phyloP scores from a whole-genome alignment of 2,797 vertebrate species.

The Micromesistius poutassou region DNA sequence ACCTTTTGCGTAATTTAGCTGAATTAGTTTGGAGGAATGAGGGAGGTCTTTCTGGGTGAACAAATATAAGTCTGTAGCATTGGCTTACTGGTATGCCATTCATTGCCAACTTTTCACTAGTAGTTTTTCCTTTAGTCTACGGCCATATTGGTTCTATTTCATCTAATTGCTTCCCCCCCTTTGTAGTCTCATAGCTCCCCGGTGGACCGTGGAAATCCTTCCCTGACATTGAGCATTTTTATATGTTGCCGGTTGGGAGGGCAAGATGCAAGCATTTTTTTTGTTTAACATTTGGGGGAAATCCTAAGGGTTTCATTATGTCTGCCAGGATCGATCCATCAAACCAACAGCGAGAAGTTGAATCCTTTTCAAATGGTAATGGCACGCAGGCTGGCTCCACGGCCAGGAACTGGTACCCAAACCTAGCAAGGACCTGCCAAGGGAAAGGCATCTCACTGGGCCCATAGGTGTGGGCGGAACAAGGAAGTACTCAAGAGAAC shows the following conservation, averaged over 20 bases:
- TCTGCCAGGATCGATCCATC: constrained; percentile 35
- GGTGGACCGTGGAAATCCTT: constrained; percentile 12
- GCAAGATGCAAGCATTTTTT: constrained; percentile 12
- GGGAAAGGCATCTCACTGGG: constrained; percentile 17
- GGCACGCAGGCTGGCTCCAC: constrained; percentile 28
- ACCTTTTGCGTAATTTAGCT: neutral
- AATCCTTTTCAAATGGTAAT: constrained; percentile 40
- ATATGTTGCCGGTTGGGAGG: constrained; percentile 9
- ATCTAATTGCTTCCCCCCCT: constrained; percentile 6
- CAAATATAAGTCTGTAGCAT: neutral
- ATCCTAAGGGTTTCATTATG: constrained; percentile 31
- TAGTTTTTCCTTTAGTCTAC: constrained; percentile 1
- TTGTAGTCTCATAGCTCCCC: constrained; percentile 6
- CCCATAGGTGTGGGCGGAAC: constrained; percentile 34
- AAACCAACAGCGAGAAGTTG: constrained; percentile 15
- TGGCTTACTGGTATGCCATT: neutral
- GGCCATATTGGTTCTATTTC: constrained; percentile 8
- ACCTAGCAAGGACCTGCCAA: constrained; percentile 16
- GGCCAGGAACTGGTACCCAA: constrained; percentile 23
- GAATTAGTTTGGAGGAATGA: neutral
- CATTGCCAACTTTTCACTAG: neutral
- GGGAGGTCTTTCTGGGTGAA: neutral
- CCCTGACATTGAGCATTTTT: constrained; percentile 21
- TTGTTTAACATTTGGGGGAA: constrained; percentile 2
- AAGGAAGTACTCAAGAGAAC: constrained; percentile 23